Percentiles rank a stretch among this genome's conserved stretches.
Evolutionary conservation across 2,888 invertebrate species (phyloP).

Genomic region (Aplocera efformata): DNA sequence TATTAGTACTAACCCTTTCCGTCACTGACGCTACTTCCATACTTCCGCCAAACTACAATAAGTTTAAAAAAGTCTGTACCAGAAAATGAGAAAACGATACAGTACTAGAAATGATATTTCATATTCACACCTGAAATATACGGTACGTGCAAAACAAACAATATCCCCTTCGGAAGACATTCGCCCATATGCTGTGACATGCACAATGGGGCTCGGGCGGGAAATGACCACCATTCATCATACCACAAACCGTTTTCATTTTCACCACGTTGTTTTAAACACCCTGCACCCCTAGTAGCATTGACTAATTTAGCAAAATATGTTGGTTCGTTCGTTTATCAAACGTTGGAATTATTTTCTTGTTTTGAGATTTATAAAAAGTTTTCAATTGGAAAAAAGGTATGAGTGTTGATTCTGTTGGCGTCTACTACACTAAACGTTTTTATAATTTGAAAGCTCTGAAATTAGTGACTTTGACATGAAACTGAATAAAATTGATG

Average conservation of each 20-base stretch:
- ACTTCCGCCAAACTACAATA: too few relatives aligned
- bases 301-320: too few relatives aligned
- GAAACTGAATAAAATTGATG: too few relatives aligned
- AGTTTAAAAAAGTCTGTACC: neutral
- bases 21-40: too few relatives aligned
- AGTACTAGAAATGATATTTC: too few relatives aligned
- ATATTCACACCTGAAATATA: conserved; percentile 8
- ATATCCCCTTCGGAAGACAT: conserved; percentile 47
- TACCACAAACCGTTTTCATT: conserved; percentile 59
- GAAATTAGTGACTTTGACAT: too few relatives aligned
- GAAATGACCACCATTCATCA: conserved; percentile 72
- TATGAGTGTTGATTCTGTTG: too few relatives aligned
- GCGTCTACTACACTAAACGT: too few relatives aligned
- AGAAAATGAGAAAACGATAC: conserved; percentile 12
- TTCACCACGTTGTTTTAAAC: conserved; percentile 45
- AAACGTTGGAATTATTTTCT: conserved; percentile 40
- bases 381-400: too few relatives aligned
- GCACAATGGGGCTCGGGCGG: conserved; percentile 55
- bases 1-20: too few relatives aligned
- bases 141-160: conserved; percentile 52
- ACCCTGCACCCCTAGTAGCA: conserved; percentile 5
- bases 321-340: conserved; percentile 31
- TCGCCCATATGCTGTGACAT: conserved; percentile 70
- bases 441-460: too few relatives aligned
- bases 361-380: too few relatives aligned